Evolutionary conservation across 2,888 invertebrate species (phyloP), one percentile per base, ranked within the genome.

Genomic region (Rambutsinella grinnellia): DNA sequence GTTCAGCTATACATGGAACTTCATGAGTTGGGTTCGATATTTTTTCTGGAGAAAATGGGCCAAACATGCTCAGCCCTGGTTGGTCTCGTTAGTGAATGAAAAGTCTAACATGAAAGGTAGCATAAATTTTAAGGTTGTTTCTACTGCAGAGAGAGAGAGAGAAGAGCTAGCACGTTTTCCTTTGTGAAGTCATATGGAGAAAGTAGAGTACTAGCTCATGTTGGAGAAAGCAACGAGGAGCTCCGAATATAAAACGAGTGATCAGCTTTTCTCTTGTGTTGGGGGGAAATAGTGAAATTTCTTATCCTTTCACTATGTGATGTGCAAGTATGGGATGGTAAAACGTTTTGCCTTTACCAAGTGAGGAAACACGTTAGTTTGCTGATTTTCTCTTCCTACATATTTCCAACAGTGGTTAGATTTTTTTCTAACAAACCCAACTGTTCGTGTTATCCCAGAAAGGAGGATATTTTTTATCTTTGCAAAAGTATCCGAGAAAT

Each of bases 401-500:
- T 67, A 57, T 57, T 67, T 57, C 67, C 67, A 67, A 21, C 5
- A 36, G 36, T 54, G n/a, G n/a, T n/a, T n/a, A n/a, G n/a, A n/a
- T n/a, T n/a, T n/a, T 53, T 47, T 23, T 17, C n/a, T 49, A 10
- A 13, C 15, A 13, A 49, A 47, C 44, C 60, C 28, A 19, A 65
- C 58, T 65, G 21, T 57, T 71, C 27, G 46, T 72, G 60, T 67
- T 74, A 74, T 74, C 67, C 27, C 36, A 23, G 56, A 24, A n/a
- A 49, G 49, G 49, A 49, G 19, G 49, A n/a, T 49, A 17, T 49
- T n/a, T n/a, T 13, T 49, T 56, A 62, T 67, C 36, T 54, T 19
- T 21, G 47, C n/a, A n/a, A 62, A 72, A 74, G 60, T 54, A 74
- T 74, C 67, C 67, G 60, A 74, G 67, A 74, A 74, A 74, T 74